Conservation (phyloP, 2,888 invertebrate species). For the Cheilosia impressa region DNA sequence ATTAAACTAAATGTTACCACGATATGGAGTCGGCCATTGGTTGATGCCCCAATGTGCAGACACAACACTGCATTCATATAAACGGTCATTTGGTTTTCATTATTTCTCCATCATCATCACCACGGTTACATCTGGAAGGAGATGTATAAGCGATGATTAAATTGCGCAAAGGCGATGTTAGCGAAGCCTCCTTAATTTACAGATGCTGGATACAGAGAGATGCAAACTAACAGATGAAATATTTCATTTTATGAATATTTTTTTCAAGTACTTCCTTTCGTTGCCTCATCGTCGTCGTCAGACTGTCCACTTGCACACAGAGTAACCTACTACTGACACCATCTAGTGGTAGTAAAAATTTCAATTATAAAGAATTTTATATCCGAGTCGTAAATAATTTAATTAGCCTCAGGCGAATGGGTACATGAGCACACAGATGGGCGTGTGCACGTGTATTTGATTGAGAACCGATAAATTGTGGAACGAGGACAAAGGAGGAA, state of each 20-base stretch:
- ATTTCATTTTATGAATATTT: slow-evolving; percentile 50
- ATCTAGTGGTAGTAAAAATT: slow-evolving; percentile 42
- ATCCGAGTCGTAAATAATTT: slow-evolving; percentile 72
- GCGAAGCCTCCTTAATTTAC: slow-evolving; percentile 25
- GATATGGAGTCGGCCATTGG: slow-evolving; percentile 18
- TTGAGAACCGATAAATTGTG: slow-evolving; percentile 60
- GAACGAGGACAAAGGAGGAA: slow-evolving; percentile 57
- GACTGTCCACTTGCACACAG: slow-evolving; percentile 12
- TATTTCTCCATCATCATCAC: slow-evolving; percentile 47
- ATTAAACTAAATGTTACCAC: slow-evolving; percentile 60
- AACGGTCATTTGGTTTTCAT: slow-evolving; percentile 58
- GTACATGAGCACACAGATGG: slow-evolving; percentile 9
- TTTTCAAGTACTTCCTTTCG: slow-evolving; percentile 31
- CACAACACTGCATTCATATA: slow-evolving; percentile 47
- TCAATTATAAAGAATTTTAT: slow-evolving; percentile 69
- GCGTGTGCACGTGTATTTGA: slow-evolving; percentile 42
- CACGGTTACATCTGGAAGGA: slow-evolving; percentile 33
- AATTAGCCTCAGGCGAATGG: slow-evolving; percentile 51
- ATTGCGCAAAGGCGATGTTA: slow-evolving; percentile 44
- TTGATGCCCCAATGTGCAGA: slow-evolving; percentile 22
- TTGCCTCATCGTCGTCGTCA: slow-evolving; percentile 11
- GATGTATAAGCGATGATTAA: slow-evolving; percentile 56
- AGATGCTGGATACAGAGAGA: slow-evolving; percentile 3
- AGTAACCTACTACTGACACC: slow-evolving; percentile 13
- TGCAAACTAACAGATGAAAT: slow-evolving; percentile 48